phyloP scores from a whole-genome alignment of 2,113 vertebrate genomes.

The Aphelocoma coerulescens region DNA sequence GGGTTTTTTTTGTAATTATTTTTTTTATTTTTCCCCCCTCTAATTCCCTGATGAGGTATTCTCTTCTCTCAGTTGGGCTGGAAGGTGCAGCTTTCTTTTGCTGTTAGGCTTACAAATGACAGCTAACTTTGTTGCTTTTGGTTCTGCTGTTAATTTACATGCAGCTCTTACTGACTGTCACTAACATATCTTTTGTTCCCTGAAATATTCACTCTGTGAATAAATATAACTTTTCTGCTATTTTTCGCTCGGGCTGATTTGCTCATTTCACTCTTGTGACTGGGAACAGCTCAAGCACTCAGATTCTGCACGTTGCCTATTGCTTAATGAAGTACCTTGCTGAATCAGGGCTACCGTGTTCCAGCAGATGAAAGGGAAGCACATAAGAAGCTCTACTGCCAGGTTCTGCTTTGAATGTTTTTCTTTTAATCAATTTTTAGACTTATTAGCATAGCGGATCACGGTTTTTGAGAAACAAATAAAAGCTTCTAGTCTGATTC shows the following conservation, averaged over 20 bases:
- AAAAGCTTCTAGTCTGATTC: slow-evolving; percentile 41
- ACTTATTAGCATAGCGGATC: slow-evolving; percentile 39
- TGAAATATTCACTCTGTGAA: slow-evolving; percentile 32
- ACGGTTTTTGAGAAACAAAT: slow-evolving; percentile 9
- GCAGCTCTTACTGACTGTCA: slow-evolving; percentile 20
- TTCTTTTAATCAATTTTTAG: slow-evolving; percentile 56
- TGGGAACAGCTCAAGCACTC: neutral
- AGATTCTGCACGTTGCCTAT: neutral
- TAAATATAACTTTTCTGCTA: slow-evolving; percentile 56
- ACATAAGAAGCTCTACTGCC: slow-evolving; percentile 31
- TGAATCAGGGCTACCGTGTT: slow-evolving; percentile 37
- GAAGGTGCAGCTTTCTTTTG: neutral
- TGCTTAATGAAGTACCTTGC: slow-evolving; percentile 58
- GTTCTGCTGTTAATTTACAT: slow-evolving; percentile 37
- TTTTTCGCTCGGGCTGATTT: slow-evolving; percentile 31
- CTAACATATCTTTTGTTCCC: slow-evolving; percentile 50
- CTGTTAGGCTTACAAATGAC: neutral
- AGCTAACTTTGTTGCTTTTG: neutral
- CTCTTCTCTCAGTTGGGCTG: neutral
- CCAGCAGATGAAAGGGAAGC: slow-evolving; percentile 42
- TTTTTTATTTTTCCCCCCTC: neutral
- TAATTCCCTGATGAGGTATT: neutral
- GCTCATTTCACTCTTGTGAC: slow-evolving; percentile 19
- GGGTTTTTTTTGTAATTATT: fast-evolving
- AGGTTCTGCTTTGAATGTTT: slow-evolving; percentile 58